Percentiles rank a stretch among this genome's conserved stretches.
Evolutionary conservation across 2,888 invertebrate species (phyloP).

Genomic region (Pycnomerus fuliginosus): DNA sequence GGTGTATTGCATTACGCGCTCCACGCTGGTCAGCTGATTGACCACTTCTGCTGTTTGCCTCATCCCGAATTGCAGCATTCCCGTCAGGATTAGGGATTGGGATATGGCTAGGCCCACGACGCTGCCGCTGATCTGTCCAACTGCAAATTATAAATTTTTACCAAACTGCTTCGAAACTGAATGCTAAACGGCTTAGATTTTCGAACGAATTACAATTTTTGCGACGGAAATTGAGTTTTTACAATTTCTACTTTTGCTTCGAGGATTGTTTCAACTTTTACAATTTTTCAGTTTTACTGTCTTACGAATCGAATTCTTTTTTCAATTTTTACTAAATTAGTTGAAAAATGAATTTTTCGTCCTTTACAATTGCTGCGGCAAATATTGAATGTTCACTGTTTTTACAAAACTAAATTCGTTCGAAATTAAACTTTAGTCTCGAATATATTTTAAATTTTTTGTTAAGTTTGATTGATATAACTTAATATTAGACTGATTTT

Average conservation of each 20-base stretch:
- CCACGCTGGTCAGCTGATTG: slow-evolving; percentile 76
- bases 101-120: slow-evolving; percentile 42
- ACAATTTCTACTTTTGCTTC: background rate
- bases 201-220: too few species aligned
- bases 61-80: slow-evolving; percentile 80
- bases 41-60: slow-evolving; percentile 76
- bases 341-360: too few species aligned
- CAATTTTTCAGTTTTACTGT: slow-evolving; percentile 48
- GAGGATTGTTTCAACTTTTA: slow-evolving; percentile 59
- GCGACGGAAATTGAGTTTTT: background rate
- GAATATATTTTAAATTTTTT: too few species aligned
- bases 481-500: too few species aligned
- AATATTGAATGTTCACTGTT: too few species aligned
- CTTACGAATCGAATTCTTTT: slow-evolving; percentile 76
- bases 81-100: slow-evolving; percentile 66
- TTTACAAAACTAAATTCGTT: too few species aligned
- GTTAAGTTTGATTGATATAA: too few species aligned
- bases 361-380: too few species aligned
- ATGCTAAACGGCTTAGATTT: too few species aligned
- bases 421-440: too few species aligned
- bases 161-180: too few species aligned
- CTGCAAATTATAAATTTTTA: too few species aligned
- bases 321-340: slow-evolving; percentile 79
- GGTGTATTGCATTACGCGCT: slow-evolving; percentile 77
- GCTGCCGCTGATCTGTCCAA: slow-evolving; percentile 32